Conservation (phyloP, 1,140 invertebrate genomes). For the Caenorhabditis tropicalis region DNA sequence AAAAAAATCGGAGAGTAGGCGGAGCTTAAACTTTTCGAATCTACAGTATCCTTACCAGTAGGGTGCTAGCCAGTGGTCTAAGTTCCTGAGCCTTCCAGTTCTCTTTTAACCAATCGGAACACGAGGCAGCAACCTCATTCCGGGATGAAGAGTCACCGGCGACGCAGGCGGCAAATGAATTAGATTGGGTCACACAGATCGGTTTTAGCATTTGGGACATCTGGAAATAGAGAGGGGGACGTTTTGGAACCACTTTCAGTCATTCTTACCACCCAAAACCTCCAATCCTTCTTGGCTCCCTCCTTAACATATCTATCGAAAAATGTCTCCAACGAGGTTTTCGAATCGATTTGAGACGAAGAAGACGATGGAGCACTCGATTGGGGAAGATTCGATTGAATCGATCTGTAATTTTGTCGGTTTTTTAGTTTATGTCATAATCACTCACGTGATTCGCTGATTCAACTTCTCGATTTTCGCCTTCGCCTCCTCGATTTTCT, state of each 20-base stretch:
- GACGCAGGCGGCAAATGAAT: conserved; percentile 22
- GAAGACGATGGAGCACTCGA: conserved; percentile 32
- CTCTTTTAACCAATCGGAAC: conserved; percentile 45
- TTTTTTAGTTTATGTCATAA: neutral
- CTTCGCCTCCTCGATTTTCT: conserved; percentile 40
- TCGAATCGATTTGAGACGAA: conserved; percentile 38
- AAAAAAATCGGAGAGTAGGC: too few species aligned
- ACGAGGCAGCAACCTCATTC: conserved; percentile 41
- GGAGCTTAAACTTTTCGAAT: too few species aligned
- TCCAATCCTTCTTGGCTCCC: conserved; percentile 48
- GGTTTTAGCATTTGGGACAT: conserved; percentile 47
- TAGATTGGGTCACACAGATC: neutral
- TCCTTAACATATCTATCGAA: conserved; percentile 59
- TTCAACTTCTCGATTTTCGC: conserved; percentile 53
- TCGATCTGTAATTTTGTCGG: conserved; percentile 3
- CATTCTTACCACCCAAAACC: conserved; percentile 61
- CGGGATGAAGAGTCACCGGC: conserved; percentile 12
- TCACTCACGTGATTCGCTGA: conserved; percentile 42
- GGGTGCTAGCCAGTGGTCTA: conserved; percentile 40
- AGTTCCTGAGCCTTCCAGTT: conserved; percentile 43
- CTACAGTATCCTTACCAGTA: conserved; percentile 49
- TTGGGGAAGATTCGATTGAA: conserved; percentile 48
- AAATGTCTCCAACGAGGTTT: conserved; percentile 52
- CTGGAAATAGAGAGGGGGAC: neutral
- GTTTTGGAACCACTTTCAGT: too few species aligned